These are phyloP conservation scores for Triplophysa rosa DNA, from an alignment of 2,113 vertebrate genomes.

Conservation along the genomic window DNA sequence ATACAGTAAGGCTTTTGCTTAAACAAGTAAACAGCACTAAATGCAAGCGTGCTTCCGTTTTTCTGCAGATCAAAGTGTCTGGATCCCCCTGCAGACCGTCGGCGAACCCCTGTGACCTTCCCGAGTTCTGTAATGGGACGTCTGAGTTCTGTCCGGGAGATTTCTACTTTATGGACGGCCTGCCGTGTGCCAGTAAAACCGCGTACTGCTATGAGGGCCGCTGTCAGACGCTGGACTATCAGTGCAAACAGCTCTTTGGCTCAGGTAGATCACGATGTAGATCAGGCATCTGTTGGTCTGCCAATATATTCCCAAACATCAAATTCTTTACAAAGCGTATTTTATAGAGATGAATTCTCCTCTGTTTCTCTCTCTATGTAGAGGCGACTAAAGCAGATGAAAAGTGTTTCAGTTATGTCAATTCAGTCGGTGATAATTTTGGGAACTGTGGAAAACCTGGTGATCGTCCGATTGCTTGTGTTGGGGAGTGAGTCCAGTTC, in stretches of 20 bases:
- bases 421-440: conserved; percentile 74
- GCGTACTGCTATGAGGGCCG: conserved; percentile 84
- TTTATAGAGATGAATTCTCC: background rate
- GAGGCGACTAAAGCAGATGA: conserved; percentile 78
- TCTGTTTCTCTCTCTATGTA: conserved; percentile 53
- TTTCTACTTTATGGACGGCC: conserved; percentile 80
- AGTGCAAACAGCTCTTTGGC: conserved; percentile 80
- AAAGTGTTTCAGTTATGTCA: conserved; percentile 74
- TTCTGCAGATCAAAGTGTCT: conserved; percentile 75
- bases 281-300: background rate
- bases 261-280: conserved; percentile 65
- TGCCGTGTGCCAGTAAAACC: conserved; percentile 67
- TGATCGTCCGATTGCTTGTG: conserved; percentile 59
- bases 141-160: conserved; percentile 76
- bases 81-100: conserved; percentile 75
- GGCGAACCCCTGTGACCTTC: conserved; percentile 79
- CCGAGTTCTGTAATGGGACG: conserved; percentile 81
- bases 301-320: background rate
- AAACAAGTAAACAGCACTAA: background rate
- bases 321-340: background rate
- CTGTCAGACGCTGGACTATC: conserved; percentile 83
- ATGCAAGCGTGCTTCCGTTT: background rate
- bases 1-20: too few species aligned
- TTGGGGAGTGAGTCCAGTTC: conserved; percentile 71
- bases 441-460: conserved; percentile 82